Base-by-base conservation (phyloP, 2,888 invertebrate species). In the Leuctra nigra region DNA sequence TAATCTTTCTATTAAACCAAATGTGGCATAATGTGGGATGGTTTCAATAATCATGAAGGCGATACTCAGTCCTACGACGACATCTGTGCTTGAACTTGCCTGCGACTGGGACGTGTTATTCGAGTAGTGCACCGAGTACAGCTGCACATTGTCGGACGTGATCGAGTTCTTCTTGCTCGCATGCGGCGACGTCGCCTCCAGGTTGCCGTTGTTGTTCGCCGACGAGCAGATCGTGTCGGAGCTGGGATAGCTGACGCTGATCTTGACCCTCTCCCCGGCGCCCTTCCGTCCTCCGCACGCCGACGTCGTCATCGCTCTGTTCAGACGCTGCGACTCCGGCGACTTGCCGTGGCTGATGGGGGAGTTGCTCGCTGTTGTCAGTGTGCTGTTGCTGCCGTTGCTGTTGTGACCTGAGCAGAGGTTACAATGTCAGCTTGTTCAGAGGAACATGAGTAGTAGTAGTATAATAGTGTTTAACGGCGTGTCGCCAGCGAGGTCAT, bases 201-300 rank as follows among this genome's bases (percentile, higher is more conserved):
- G 20, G 20, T 20, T 22, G 22, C 50, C 58, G 56, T 62, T 62
- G 52, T 62, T 62, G 18, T 60, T 61, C 2, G 61, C 61, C 1
- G 64, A 46, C 35, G 38, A 57, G 50, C 59, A 55, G 52, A 60
- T 58, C 35, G 60, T 58, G 50, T 60, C 62, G 29, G 65, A 66
- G 50, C 68, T 66, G 65, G 86, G 86, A 70, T 89, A 90, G 22
- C 89, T 89, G 1, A 91, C 88, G 60, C 88, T 89, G 66, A 91
- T 91, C 71, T 90, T 90, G 62, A 91, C 86, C 68, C 86, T 86
- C 64, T 90, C 90, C 68, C 85, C 86, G 13, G 53, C n/a, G 14
- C 47, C 22, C 13, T 35, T 50, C 39, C 47, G 46, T 29, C 35
- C 46, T 14, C 35, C 55, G 33, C 35, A 39, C 50, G 79, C 70